Conservation (phyloP, 2,888 invertebrate genomes). For the Oeneis ivallda region DNA sequence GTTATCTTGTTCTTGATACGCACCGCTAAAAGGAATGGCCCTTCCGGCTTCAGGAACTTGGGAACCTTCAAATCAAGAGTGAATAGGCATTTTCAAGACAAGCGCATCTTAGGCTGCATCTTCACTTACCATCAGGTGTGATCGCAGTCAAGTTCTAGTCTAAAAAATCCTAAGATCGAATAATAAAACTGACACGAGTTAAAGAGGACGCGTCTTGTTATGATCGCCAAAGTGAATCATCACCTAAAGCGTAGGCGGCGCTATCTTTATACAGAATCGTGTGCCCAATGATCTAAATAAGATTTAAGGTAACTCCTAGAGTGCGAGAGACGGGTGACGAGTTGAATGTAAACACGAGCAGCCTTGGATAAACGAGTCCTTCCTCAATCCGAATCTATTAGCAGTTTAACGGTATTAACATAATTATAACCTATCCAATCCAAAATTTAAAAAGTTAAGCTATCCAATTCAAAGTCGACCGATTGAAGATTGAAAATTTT, state of each 20-base stretch:
- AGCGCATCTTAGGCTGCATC: no score
- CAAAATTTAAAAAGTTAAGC: no score
- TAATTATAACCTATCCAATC: no score
- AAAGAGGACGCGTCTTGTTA: slow-evolving; percentile 14
- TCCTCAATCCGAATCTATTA: slow-evolving; percentile 23
- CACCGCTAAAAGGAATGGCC: no score
- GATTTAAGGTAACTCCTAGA: neutral
- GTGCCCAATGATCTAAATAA: slow-evolving; percentile 22
- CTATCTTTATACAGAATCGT: slow-evolving; percentile 27
- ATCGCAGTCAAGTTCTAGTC: no score
- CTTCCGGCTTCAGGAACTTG: no score
- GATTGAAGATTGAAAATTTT: no score
- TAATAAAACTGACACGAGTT: neutral
- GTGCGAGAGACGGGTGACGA: slow-evolving; percentile 28
- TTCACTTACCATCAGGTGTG: no score
- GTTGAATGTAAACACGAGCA: slow-evolving; percentile 39
- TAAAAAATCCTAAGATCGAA: neutral
- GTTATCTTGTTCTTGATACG: no score
- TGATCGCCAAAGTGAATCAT: slow-evolving; percentile 27
- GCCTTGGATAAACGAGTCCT: slow-evolving; percentile 39
- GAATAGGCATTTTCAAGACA: no score
- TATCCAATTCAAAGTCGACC: no score
- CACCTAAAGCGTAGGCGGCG: slow-evolving; percentile 19
- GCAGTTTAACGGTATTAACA: neutral
- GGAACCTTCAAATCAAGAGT: no score